These are phyloP conservation scores for Holacanthus passer DNA, from an alignment of 2,113 vertebrate species.

Conservation along the genomic window DNA sequence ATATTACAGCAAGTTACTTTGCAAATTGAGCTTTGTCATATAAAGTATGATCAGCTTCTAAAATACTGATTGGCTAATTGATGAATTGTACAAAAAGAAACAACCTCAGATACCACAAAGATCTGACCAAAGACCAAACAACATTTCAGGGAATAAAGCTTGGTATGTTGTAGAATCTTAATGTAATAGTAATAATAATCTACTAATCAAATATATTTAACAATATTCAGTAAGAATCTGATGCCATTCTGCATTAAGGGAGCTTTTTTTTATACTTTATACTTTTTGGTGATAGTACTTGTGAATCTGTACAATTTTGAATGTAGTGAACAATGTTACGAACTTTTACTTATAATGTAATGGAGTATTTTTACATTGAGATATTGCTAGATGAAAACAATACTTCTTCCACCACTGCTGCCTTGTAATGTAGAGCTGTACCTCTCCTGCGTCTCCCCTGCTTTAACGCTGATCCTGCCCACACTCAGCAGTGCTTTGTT, in stretches of 20 bases:
- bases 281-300: background rate
- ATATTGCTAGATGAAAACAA: background rate
- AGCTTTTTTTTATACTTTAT: background rate
- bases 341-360: background rate
- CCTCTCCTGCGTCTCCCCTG: conserved; percentile 94
- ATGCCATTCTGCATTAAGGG: background rate
- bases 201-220: background rate
- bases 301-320: background rate
- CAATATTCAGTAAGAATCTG: background rate
- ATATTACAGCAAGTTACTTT: background rate
- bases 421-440: conserved; percentile 66
- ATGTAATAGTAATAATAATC: background rate
- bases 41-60: background rate
- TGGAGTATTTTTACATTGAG: background rate
- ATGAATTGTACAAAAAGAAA: background rate
- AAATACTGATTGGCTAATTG: background rate
- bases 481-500: conserved; percentile 83
- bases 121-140: too few relatives aligned
- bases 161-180: background rate
- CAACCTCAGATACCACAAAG: too few relatives aligned
- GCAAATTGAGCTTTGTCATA: background rate
- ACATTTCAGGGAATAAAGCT: background rate
- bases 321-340: background rate
- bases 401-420: background rate
- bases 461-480: conserved; percentile 88